Evolutionary conservation across 2,113 vertebrate species (phyloP).

Genomic region (Clarias macrocephalus): DNA sequence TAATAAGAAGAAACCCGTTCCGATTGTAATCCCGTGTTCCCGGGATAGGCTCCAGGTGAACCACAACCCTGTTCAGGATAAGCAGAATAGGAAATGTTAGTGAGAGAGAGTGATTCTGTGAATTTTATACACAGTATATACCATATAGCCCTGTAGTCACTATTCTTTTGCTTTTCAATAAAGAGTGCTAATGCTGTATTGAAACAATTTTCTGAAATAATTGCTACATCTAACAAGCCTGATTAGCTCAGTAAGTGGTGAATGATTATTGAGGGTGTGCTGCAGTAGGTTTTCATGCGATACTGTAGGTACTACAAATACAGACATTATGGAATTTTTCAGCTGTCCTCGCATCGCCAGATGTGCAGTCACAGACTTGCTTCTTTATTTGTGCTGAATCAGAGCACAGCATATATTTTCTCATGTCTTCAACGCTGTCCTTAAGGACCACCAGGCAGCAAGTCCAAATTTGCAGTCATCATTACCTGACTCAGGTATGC

Average conservation of each 20-base stretch:
- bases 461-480: constrained; percentile 30
- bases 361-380: neutral
- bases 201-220: neutral
- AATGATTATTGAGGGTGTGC: neutral
- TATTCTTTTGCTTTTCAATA: neutral
- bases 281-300: neutral
- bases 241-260: neutral
- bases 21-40: no score
- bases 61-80: no score
- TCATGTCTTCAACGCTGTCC: neutral
- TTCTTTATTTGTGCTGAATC: constrained; percentile 1
- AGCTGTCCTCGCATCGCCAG: neutral
- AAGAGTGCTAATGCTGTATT: neutral
- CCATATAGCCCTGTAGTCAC: neutral
- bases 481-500: constrained; percentile 38
- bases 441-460: neutral
- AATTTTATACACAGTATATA: no score
- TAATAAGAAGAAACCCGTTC: neutral
- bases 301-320: neutral
- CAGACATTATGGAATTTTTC: neutral
- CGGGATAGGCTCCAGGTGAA: no score
- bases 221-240: neutral
- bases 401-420: neutral
- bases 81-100: no score
- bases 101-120: no score